These are phyloP conservation scores for Hydrotaea cyrtoneurina DNA, from an alignment of 2,888 invertebrate species.

Conservation along the genomic window DNA sequence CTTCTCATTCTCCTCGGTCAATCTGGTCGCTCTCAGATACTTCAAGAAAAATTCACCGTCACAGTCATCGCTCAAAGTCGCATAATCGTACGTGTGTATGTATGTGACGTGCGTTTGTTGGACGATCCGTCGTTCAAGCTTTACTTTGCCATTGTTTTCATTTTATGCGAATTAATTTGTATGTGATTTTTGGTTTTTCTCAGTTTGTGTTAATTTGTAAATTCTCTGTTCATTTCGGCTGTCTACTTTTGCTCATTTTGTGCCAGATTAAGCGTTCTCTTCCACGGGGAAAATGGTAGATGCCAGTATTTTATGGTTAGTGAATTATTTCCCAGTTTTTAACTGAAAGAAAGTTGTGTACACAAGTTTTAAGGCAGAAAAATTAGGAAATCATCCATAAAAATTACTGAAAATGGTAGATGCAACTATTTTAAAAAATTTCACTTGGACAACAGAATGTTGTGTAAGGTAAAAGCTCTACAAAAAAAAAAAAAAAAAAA, in stretches of 20 bases:
- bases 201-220: constrained; percentile 1
- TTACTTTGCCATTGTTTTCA: constrained; percentile 24
- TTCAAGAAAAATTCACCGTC: constrained; percentile 18
- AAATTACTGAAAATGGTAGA: too few relatives aligned
- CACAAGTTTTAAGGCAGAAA: too few relatives aligned
- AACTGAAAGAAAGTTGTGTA: too few relatives aligned
- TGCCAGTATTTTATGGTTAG: too few relatives aligned
- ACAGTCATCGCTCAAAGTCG: constrained; percentile 5
- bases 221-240: constrained; percentile 2
- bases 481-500: too few relatives aligned
- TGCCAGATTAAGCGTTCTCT: constrained; percentile 12
- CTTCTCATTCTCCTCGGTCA: not conserved
- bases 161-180: constrained; percentile 35
- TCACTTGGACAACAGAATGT: too few relatives aligned
- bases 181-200: not conserved
- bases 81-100: constrained; percentile 2
- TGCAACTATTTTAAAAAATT: too few relatives aligned
- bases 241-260: constrained; percentile 21
- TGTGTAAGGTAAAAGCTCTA: too few relatives aligned
- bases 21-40: not conserved
- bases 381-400: too few relatives aligned
- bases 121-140: not conserved
- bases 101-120: not conserved
- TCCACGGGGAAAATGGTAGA: too few relatives aligned
- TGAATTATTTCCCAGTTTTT: too few relatives aligned